Evolutionary conservation across 2,113 vertebrate genomes (phyloP).

Genomic region (Dolichotis patagonum): DNA sequence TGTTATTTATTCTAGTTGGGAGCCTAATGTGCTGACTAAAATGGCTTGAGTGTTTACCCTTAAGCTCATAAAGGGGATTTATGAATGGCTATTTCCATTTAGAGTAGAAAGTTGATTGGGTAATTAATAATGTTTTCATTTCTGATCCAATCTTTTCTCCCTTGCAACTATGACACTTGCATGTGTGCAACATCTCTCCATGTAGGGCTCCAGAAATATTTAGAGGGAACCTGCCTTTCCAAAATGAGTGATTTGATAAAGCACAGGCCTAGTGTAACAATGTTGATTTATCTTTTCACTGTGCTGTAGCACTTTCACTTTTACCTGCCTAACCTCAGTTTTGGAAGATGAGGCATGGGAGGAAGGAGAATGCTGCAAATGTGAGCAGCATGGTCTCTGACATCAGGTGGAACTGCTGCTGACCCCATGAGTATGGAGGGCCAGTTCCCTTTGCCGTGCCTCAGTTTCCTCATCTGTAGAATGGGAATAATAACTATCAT

Average conservation of each 20-base stretch:
- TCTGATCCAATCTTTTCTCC: conserved; percentile 27
- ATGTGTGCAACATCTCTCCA: not conserved
- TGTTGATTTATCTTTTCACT: not conserved
- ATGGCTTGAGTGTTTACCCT: conserved; percentile 66
- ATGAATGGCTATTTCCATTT: conserved; percentile 79
- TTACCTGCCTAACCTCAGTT: not conserved
- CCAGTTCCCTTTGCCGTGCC: not conserved
- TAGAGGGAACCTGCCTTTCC: not conserved
- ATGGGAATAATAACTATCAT: not conserved
- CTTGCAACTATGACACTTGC: conserved; percentile 52
- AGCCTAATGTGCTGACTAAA: conserved; percentile 28
- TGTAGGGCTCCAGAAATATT: conserved; percentile 5
- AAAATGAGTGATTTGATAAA: conserved; percentile 8
- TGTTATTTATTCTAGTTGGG: conserved; percentile 52
- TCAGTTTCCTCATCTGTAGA: conserved; percentile 24
- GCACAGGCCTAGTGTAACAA: not conserved
- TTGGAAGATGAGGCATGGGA: not conserved
- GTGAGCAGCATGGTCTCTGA: not conserved
- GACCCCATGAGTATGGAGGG: not conserved
- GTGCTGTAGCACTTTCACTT: not conserved
- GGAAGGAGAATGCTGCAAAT: not conserved
- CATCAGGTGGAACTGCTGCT: not conserved
- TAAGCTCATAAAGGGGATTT: conserved; percentile 60
- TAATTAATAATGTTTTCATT: conserved; percentile 77
- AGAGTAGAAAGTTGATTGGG: conserved; percentile 75